Conservation (phyloP, 2,797 vertebrate species). For the Kryptopterus vitreolus region DNA sequence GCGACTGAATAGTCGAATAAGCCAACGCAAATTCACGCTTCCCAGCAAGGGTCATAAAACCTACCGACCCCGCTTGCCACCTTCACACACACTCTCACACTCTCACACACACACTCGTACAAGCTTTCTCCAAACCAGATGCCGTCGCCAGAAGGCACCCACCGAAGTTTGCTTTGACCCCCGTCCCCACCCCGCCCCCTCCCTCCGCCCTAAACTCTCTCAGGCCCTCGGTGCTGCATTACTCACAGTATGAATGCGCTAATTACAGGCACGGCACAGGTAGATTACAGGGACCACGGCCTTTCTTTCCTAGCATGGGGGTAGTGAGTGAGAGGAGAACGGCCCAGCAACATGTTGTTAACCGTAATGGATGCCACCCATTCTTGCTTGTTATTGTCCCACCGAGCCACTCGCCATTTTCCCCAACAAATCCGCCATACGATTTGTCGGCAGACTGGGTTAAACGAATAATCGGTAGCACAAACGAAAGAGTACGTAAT, state of each 20-base stretch:
- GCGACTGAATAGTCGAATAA: neutral
- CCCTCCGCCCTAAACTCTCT: slow-evolving; percentile 41
- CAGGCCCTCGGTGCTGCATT: slow-evolving; percentile 46
- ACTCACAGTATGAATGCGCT: slow-evolving; percentile 71
- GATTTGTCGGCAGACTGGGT: too few species aligned
- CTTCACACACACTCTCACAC: slow-evolving; percentile 1
- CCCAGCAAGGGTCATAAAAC: slow-evolving; percentile 28
- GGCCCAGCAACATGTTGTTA: slow-evolving; percentile 67
- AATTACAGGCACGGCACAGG: slow-evolving; percentile 74
- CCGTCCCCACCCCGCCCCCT: too few species aligned
- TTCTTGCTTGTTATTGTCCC: slow-evolving; percentile 73
- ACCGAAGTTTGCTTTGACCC: slow-evolving; percentile 41
- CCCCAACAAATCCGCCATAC: slow-evolving; percentile 63
- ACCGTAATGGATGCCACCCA: slow-evolving; percentile 71
- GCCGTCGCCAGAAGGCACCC: slow-evolving; percentile 44
- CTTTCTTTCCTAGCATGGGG: slow-evolving; percentile 48
- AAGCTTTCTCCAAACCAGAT: slow-evolving; percentile 55
- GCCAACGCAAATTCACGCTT: neutral
- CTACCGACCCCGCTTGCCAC: neutral
- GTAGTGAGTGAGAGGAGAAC: slow-evolving; percentile 43
- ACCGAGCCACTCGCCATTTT: slow-evolving; percentile 49
- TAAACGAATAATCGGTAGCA: too few species aligned
- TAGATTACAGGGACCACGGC: slow-evolving; percentile 72
- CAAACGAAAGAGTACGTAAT: too few species aligned
- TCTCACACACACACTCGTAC: neutral